phyloP scores from a whole-genome alignment of 2,888 invertebrate species.

The Chorisops tibialis region DNA sequence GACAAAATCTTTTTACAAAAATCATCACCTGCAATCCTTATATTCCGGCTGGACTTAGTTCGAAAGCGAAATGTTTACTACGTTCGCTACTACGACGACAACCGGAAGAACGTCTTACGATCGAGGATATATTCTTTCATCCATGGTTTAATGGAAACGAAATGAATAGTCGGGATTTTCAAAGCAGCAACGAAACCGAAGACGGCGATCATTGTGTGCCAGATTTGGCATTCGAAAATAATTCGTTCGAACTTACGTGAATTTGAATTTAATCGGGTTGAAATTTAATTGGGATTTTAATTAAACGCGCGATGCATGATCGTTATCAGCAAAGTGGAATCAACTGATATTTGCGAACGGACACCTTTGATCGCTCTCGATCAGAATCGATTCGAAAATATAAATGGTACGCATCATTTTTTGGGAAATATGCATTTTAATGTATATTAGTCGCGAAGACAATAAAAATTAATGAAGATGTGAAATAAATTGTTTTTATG shows the following conservation, averaged over 20 bases:
- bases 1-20: conserved; percentile 70
- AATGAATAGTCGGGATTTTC: conserved; percentile 32
- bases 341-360: too few relatives aligned
- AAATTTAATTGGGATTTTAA: too few relatives aligned
- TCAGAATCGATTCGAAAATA: too few relatives aligned
- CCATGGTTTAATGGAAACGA: conserved; percentile 67
- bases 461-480: too few relatives aligned
- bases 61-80: conserved; percentile 79
- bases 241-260: conserved; percentile 25
- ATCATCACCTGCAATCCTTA: conserved; percentile 82
- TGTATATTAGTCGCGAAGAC: too few relatives aligned
- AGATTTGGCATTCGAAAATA: conserved; percentile 15
- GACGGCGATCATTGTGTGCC: conserved; percentile 47
- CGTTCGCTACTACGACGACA: conserved; percentile 75
- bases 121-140: conserved; percentile 75
- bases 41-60: conserved; percentile 77
- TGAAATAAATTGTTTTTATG: too few relatives aligned
- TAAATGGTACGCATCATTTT: too few relatives aligned
- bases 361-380: too few relatives aligned
- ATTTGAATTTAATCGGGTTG: too few relatives aligned
- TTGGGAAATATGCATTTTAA: too few relatives aligned
- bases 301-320: too few relatives aligned
- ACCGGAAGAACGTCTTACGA: conserved; percentile 74
- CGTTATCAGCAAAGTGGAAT: too few relatives aligned
- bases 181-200: neutral